phyloP scores from a whole-genome alignment of 2,888 invertebrate species.

The Chloroclystis v-ata region DNA sequence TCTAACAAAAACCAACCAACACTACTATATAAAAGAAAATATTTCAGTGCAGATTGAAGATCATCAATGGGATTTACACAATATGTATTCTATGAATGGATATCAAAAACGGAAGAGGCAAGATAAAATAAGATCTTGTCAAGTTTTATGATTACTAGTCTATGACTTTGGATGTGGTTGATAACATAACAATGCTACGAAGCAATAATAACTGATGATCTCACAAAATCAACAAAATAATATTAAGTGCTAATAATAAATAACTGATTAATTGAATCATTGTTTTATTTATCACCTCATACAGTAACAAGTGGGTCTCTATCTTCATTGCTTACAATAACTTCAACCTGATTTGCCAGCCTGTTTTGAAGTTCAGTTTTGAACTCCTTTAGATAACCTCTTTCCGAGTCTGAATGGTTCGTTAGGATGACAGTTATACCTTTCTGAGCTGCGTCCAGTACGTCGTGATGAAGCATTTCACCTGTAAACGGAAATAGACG shows the following conservation, averaged over 20 bases:
- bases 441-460: conserved; percentile 89
- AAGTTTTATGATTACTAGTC: conserved; percentile 53
- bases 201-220: conserved; percentile 55
- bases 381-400: conserved; percentile 87
- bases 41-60: conserved; percentile 71
- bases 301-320: conserved; percentile 86
- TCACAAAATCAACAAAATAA: conserved; percentile 47
- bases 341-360: conserved; percentile 74
- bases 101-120: conserved; percentile 58
- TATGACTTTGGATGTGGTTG: conserved; percentile 27
- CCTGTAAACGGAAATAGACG: conserved; percentile 46
- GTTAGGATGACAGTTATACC: conserved; percentile 90
- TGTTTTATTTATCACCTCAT: conserved; percentile 48
- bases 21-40: conserved; percentile 58
- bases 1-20: conserved; percentile 50
- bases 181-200: conserved; percentile 27
- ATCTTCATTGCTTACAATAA: conserved; percentile 85
- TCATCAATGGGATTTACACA: conserved; percentile 50
- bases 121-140: conserved; percentile 63
- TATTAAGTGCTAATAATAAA: conserved; percentile 28
- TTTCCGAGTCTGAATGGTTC: conserved; percentile 96
- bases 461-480: conserved; percentile 97
- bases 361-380: conserved; percentile 47
- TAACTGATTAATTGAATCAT: conserved; percentile 24
- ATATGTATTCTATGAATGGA: conserved; percentile 47